Percentiles rank a stretch among this genome's conserved stretches.
Conservation (phyloP, 2,113 vertebrate species). For the Labeo rohita region DNA sequence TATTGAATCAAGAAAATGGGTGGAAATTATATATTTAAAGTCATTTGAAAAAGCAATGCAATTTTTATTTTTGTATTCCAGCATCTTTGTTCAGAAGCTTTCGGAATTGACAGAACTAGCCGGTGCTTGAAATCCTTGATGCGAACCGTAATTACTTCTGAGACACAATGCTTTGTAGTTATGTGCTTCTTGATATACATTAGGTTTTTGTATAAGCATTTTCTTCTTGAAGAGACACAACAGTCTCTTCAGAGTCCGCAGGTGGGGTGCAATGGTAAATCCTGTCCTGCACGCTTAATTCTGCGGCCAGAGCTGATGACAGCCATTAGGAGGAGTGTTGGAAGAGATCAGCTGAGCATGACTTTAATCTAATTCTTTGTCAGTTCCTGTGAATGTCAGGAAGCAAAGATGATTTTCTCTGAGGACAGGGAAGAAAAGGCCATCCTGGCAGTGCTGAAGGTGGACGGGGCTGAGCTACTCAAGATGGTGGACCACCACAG, state of each 20-base stretch:
- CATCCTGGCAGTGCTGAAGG: background rate
- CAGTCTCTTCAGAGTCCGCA: background rate
- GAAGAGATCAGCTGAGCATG: conserved; percentile 65
- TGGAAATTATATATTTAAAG: background rate
- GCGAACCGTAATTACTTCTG: background rate
- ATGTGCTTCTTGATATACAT: background rate
- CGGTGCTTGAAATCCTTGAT: background rate
- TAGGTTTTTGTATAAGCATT: background rate
- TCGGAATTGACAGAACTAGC: background rate
- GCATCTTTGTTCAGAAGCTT: background rate
- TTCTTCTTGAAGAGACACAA: background rate
- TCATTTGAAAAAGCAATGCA: background rate
- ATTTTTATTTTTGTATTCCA: background rate
- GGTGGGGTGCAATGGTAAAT: background rate
- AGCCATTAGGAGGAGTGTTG: conserved; percentile 60
- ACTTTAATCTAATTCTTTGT: conserved; percentile 69
- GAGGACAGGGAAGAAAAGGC: conserved; percentile 55
- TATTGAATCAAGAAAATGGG: background rate
- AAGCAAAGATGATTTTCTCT: conserved; percentile 61
- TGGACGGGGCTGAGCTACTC: background rate
- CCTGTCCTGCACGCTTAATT: background rate
- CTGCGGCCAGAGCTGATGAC: conserved; percentile 38
- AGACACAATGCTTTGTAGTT: background rate
- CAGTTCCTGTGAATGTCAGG: conserved; percentile 65
- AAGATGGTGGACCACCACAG: background rate